Conservation (phyloP, 2,888 invertebrate genomes). For the Campoplex nolae region DNA sequence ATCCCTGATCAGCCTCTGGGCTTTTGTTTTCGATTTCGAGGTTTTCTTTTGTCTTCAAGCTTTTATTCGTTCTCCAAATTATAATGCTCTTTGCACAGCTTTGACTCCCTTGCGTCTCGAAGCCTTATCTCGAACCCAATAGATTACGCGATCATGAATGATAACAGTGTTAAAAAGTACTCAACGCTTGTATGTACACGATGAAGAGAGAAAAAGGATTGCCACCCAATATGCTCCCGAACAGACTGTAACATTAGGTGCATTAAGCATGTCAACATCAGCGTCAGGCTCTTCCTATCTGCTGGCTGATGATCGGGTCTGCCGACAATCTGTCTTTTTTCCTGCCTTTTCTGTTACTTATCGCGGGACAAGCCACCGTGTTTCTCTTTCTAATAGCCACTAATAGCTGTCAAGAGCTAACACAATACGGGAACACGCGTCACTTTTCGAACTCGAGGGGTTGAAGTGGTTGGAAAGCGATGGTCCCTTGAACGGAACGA, state of each 20-base stretch:
- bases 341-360: neutral
- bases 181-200: neutral
- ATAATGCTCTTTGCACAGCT: neutral
- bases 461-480: slow-evolving; percentile 10
- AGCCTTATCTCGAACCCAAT: slow-evolving; percentile 12
- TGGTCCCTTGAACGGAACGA: neutral
- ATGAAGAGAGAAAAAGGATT: slow-evolving; percentile 1
- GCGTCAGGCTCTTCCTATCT: slow-evolving; percentile 72
- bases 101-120: neutral
- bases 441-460: slow-evolving; percentile 41
- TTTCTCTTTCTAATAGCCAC: slow-evolving; percentile 72
- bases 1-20: neutral
- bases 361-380: slow-evolving; percentile 52
- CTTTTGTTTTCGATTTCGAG: slow-evolving; percentile 34
- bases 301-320: slow-evolving; percentile 58
- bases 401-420: slow-evolving; percentile 76
- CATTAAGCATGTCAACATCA: slow-evolving; percentile 81
- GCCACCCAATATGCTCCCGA: slow-evolving; percentile 59
- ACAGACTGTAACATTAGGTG: slow-evolving; percentile 71
- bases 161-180: slow-evolving; percentile 7
- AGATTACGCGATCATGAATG: slow-evolving; percentile 41
- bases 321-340: slow-evolving; percentile 73
- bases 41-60: neutral
- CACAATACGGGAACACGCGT: slow-evolving; percentile 69
- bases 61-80: neutral